Percentiles rank a stretch among this genome's conserved stretches.
phyloP scores from a whole-genome alignment of 1,140 invertebrate genomes.

The Drosophila murphyi region DNA sequence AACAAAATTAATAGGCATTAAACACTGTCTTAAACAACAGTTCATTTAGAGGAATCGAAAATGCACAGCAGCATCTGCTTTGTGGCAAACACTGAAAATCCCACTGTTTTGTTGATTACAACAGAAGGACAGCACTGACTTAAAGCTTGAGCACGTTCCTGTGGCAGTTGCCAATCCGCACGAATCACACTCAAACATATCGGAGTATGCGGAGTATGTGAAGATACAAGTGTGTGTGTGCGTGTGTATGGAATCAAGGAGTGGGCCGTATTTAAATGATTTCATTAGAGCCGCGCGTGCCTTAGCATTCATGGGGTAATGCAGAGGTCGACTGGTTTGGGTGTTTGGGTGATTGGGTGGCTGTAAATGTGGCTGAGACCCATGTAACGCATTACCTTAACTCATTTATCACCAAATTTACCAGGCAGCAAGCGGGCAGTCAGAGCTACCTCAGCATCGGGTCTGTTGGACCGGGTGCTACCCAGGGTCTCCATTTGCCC shows the following conservation, averaged over 20 bases:
- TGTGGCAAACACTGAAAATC: constrained; percentile 12
- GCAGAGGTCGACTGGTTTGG: constrained; percentile 4
- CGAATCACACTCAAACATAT: not conserved
- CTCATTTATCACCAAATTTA: constrained; percentile 80
- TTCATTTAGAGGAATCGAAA: not conserved
- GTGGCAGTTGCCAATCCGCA: constrained; percentile 45
- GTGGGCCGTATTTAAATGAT: constrained; percentile 77
- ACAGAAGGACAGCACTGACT: constrained; percentile 8
- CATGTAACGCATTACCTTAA: constrained; percentile 77
- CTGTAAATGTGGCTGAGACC: constrained; percentile 27
- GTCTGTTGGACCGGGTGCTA: not conserved
- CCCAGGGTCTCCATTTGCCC: not conserved
- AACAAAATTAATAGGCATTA: not conserved
- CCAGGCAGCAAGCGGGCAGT: constrained; percentile 40
- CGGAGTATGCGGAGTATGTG: not conserved
- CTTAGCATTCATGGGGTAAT: constrained; percentile 55
- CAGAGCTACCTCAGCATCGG: not conserved
- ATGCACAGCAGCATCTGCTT: not conserved
- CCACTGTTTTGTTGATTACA: not conserved
- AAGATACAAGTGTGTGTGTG: constrained; percentile 14
- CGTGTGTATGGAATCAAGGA: constrained; percentile 23
- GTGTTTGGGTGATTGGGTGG: constrained; percentile 36
- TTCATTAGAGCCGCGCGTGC: constrained; percentile 76
- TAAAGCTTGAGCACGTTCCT: constrained; percentile 63
- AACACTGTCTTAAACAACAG: too few species aligned